Evolutionary conservation across 2,888 invertebrate genomes (phyloP), one percentile per base, ranked within the genome.

Genomic region (Leucophenga montana): DNA sequence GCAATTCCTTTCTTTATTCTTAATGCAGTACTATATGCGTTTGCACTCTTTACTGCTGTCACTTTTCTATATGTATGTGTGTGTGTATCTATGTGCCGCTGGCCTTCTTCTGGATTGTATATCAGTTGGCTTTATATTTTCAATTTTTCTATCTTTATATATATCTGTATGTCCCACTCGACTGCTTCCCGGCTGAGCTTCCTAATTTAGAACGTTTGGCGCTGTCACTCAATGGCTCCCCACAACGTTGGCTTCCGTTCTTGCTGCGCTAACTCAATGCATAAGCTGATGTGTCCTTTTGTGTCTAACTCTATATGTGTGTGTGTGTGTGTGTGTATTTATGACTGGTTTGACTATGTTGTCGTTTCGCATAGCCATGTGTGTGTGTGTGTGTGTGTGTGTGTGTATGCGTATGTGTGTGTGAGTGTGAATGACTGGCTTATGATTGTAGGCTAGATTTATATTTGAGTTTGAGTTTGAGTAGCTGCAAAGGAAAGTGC

Each of bases 181-280:
- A 39, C 39, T 39, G 9, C 9, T 39, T 39, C 39, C 39, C 39
- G 39, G 1, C 39, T 39, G 39, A 39, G 39, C 39, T 39, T 39
- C 39, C 14, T 39, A 64, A 64, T 64, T 64, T 64, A 46, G 27
- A 64, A 64, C 39, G 62, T 46, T 64, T 64, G 62, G 22, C 8
- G 62, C 62, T 48, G 62, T 48, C 62, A 56, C 56, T 53, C 18
- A 20, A 53, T 13, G 53, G 8, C 53, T 56, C 39, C 39, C 3
- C 39, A 39, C 8, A 39, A 39, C 8, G 8, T 8, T 11, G 13
- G 56, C 14, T 20, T 20, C 56, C 20, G 8, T 39, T n/a, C n/a
- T n/a, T n/a, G n/a, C n/a, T n/a, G n/a, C n/a, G 6, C 53, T 53
- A 5, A 53, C 8, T 8, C 39, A 3, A 39, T 39, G 39, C 39